Conservation (phyloP, 2,113 vertebrate species). For the Lichenostomus cassidix region DNA sequence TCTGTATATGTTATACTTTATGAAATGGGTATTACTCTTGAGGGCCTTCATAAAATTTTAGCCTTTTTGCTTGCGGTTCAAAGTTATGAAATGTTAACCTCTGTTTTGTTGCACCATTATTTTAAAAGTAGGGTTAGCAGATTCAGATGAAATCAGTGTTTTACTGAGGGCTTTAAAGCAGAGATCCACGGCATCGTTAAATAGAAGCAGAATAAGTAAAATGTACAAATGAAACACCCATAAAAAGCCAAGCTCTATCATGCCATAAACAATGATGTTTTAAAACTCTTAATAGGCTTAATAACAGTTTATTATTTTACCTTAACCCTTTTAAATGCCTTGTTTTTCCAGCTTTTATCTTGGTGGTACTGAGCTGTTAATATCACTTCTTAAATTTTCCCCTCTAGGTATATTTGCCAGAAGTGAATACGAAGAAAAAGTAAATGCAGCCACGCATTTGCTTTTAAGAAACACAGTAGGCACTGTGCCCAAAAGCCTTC, state of each 20-base stretch:
- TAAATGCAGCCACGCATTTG: not conserved
- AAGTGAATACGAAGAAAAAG: not conserved
- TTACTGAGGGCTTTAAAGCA: not conserved
- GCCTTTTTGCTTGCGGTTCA: not conserved
- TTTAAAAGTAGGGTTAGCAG: conserved; percentile 42
- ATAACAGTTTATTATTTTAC: conserved; percentile 46
- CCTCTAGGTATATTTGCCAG: conserved; percentile 36
- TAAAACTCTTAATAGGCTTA: conserved; percentile 65
- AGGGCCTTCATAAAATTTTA: conserved; percentile 31
- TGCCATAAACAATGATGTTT: conserved; percentile 32
- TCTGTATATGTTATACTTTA: not conserved
- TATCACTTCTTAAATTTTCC: conserved; percentile 38
- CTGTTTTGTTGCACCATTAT: not conserved
- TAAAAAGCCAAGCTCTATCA: not conserved
- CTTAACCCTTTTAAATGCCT: conserved; percentile 37
- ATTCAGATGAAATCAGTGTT: not conserved
- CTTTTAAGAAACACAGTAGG: not conserved
- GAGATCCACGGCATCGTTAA: not conserved
- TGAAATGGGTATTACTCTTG: conserved; percentile 11
- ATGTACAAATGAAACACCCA: not conserved
- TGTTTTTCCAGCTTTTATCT: conserved; percentile 12
- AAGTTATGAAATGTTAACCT: conserved; percentile 39
- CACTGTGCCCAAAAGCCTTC: not conserved
- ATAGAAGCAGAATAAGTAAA: not conserved
- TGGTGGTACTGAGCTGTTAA: conserved; percentile 44